phyloP scores from a whole-genome alignment of 92 coral and sea anemone species.

The Pocillopora grandis region DNA sequence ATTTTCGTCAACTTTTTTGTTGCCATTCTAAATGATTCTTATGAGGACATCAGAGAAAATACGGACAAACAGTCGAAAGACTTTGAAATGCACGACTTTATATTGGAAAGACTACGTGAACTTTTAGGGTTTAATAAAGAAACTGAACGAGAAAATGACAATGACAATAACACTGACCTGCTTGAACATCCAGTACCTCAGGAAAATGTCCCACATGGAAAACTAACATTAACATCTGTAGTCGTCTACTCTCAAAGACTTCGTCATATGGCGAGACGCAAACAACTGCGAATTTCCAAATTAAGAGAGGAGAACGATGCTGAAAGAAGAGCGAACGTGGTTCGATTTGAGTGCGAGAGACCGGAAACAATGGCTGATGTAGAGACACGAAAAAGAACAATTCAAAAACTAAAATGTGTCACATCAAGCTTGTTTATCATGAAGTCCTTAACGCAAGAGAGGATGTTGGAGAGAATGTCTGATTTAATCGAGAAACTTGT shows the following conservation, averaged over 20 bases:
- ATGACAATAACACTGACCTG: neutral
- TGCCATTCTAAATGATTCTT: constrained; percentile 68
- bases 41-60: constrained; percentile 52
- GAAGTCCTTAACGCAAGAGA: neutral
- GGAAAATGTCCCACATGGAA: neutral
- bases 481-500: neutral
- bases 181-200: neutral
- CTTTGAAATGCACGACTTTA: constrained; percentile 75
- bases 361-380: neutral
- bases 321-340: neutral
- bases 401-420: neutral
- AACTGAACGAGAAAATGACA: neutral
- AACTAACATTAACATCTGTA: neutral
- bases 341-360: neutral
- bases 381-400: neutral
- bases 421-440: neutral
- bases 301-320: neutral
- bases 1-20: constrained; percentile 75
- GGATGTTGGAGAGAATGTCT: neutral
- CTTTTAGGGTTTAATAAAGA: constrained; percentile 29
- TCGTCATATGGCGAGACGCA: constrained; percentile 18
- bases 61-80: constrained; percentile 58
- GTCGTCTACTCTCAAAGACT: constrained; percentile 12
- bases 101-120: constrained; percentile 47
- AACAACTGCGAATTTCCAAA: neutral